Evolutionary conservation across 2,888 invertebrate genomes (phyloP), one percentile per base, ranked within the genome.

Genomic region (Serrognathus titanus): DNA sequence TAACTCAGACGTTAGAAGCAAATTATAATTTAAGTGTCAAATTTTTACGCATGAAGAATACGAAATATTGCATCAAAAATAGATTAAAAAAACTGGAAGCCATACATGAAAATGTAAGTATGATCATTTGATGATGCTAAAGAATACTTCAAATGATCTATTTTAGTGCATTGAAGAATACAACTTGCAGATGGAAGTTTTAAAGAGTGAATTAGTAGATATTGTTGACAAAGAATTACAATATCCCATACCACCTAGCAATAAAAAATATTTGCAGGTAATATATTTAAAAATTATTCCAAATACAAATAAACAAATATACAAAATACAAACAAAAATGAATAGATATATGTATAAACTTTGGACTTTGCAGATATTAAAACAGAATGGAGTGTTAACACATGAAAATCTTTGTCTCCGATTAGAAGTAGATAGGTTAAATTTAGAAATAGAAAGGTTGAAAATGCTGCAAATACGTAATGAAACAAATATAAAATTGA

Each of bases 1-100:
- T 78, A 35, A 74, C 73, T 51, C 70, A 76, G 58, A 75, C 76
- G n/a, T 63, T 77, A 37, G 75, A 75, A 63, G 75, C 75, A 1
- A 78, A 78, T 69, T 78, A 78, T 65, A 78, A 78, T 69, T 65
- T 78, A 61, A 76, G 77, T 60, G 71, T 78, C 13, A 78, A 77
- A 62, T 78, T 76, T 71, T 67, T 78, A 48, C 66, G 75, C 31
- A 77, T 78, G 75, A 77, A 75, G 62, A 77, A 76, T 60, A 75
- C 76, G 0, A 78, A 78, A 63, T 69, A 67, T 39, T 68, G 69
- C 54, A 59, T 77, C 45, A 74, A 71, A 55, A 71, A 69, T 11
- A 68, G 72, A 47, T 60, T 76, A 46, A 70, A 68, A 55, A 68
- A 69, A 47, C 66, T 71, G 56, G 66, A 73, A 63, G 55, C 66